A percentile compares a stretch with the other conserved stretches of the same genome.
Conservation (phyloP, 2,797 vertebrate species). For the Oryzias sinensis region DNA sequence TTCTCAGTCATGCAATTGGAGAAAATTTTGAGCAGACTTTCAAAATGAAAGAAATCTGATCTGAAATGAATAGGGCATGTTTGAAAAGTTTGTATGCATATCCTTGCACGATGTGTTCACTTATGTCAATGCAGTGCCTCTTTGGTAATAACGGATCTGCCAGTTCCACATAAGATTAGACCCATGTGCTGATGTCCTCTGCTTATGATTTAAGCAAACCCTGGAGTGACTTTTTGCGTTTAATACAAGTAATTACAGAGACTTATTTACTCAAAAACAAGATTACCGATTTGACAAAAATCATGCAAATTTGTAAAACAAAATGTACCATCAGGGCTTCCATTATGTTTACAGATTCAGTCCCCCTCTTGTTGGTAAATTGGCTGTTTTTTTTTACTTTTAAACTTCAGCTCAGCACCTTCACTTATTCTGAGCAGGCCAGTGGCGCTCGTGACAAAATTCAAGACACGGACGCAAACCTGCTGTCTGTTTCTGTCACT, state of each 20-base stretch:
- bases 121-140: conserved; percentile 24
- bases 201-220: conserved; percentile 34
- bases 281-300: conserved; percentile 4
- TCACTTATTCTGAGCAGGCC: conserved; percentile 34
- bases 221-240: conserved; percentile 5
- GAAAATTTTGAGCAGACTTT: conserved; percentile 63
- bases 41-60: conserved; percentile 57
- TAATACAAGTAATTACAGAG: conserved; percentile 31
- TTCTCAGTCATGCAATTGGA: conserved; percentile 66
- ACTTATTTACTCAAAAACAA: conserved; percentile 1
- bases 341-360: not conserved
- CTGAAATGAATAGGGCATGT: conserved; percentile 40
- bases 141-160: conserved; percentile 45
- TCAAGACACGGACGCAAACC: conserved; percentile 58
- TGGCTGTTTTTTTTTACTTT: conserved; percentile 12
- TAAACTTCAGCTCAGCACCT: conserved; percentile 9
- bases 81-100: conserved; percentile 17
- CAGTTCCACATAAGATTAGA: conserved; percentile 33
- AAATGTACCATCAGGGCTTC: no score
- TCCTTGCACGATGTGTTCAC: conserved; percentile 20
- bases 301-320: not conserved
- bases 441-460: conserved; percentile 48
- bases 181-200: conserved; percentile 47
- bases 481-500: conserved; percentile 68
- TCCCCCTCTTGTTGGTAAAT: not conserved